A percentile compares a stretch with the other conserved stretches of the same genome.
These are phyloP conservation scores for Chinchilla lanigera DNA, from an alignment of 2,113 vertebrate species.

Conservation along the genomic window DNA sequence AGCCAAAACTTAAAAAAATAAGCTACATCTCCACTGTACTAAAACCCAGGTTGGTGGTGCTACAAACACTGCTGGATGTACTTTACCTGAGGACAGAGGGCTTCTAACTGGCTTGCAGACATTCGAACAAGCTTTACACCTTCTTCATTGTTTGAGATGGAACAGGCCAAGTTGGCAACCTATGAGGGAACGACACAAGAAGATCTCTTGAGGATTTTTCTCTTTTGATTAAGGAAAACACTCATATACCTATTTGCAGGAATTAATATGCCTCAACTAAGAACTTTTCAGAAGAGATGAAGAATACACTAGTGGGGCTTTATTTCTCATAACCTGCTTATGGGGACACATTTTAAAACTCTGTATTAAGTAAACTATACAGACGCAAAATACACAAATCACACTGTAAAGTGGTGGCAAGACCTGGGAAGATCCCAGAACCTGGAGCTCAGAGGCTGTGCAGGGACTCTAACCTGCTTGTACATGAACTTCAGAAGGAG, in stretches of 20 bases:
- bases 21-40: neutral
- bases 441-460: neutral
- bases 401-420: neutral
- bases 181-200: slow-evolving; percentile 78
- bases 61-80: neutral
- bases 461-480: neutral
- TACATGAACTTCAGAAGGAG: slow-evolving; percentile 42
- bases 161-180: slow-evolving; percentile 99
- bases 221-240: slow-evolving; percentile 39
- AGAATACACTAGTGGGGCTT: neutral
- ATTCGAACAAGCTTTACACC: slow-evolving; percentile 98
- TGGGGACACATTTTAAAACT: neutral
- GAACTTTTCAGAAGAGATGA: neutral
- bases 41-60: neutral
- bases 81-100: slow-evolving; percentile 97
- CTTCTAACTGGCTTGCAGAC: slow-evolving; percentile 98
- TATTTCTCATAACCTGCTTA: slow-evolving; percentile 37
- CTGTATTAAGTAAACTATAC: neutral
- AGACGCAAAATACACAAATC: neutral
- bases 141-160: slow-evolving; percentile 99
- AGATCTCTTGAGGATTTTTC: slow-evolving; percentile 45
- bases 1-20: neutral
- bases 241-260: neutral
- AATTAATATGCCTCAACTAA: neutral
- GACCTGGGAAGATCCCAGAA: neutral